These are phyloP conservation scores for Calliphora vicina DNA, from an alignment of 1,140 invertebrate species.

Conservation along the genomic window DNA sequence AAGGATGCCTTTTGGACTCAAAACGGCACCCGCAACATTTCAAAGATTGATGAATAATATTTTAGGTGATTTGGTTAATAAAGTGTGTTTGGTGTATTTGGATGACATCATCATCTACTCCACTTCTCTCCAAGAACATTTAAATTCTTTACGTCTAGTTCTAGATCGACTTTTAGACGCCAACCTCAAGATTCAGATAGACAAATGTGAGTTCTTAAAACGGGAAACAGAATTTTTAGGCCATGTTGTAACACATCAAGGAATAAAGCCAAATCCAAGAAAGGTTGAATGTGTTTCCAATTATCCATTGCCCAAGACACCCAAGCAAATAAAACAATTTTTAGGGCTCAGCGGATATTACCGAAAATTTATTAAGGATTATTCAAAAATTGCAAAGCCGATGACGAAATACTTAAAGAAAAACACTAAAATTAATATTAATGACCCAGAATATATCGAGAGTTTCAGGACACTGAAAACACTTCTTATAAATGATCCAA, in stretches of 20 bases:
- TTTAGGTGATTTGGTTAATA: background rate
- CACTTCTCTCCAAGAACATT: background rate
- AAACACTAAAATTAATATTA: background rate
- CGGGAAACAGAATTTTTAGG: slow-evolving; percentile 30
- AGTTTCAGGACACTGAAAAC: slow-evolving; percentile 21
- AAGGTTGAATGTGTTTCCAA: slow-evolving; percentile 31
- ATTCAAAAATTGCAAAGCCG: slow-evolving; percentile 34
- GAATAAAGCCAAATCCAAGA: slow-evolving; percentile 30
- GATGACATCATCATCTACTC: background rate
- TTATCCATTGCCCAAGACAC: slow-evolving; percentile 15
- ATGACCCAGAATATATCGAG: slow-evolving; percentile 22
- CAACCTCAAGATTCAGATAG: background rate
- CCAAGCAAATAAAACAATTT: slow-evolving; percentile 31
- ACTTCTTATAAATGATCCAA: slow-evolving; percentile 12
- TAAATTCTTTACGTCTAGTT: background rate
- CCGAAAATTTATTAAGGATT: slow-evolving; percentile 36
- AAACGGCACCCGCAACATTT: slow-evolving; percentile 63
- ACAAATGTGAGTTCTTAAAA: slow-evolving; percentile 20
- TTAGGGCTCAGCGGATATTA: slow-evolving; percentile 26
- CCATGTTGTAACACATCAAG: background rate
- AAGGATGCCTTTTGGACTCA: slow-evolving; percentile 63
- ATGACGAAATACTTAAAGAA: slow-evolving; percentile 37
- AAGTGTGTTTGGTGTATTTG: background rate
- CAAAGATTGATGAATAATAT: slow-evolving; percentile 59
- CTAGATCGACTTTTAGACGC: background rate